These are phyloP conservation scores for Drosophila anceps DNA, from an alignment of 2,888 invertebrate species.

Conservation along the genomic window DNA sequence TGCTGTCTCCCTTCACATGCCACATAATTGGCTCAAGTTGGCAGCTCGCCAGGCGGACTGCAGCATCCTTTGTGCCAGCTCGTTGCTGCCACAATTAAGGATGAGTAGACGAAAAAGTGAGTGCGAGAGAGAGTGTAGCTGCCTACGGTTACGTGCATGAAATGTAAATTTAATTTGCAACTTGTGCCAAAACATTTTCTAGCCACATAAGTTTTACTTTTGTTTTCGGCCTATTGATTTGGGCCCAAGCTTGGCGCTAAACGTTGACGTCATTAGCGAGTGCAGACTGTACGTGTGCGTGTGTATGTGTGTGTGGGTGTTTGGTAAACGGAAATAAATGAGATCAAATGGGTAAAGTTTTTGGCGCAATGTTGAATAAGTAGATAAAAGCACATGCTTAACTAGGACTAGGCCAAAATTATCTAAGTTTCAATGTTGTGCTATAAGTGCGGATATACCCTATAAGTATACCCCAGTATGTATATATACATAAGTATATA, in stretches of 20 bases:
- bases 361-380: slow-evolving; percentile 7
- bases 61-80: slow-evolving; percentile 40
- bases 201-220: slow-evolving; percentile 43
- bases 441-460: not conserved
- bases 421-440: not conserved
- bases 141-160: slow-evolving; percentile 68
- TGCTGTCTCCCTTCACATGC: slow-evolving; percentile 18
- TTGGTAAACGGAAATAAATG: slow-evolving; percentile 43
- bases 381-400: slow-evolving; percentile 19
- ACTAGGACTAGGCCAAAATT: not conserved
- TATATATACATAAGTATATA: not conserved
- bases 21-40: slow-evolving; percentile 63
- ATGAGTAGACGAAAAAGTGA: not conserved
- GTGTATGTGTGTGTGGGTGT: slow-evolving; percentile 9
- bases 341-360: slow-evolving; percentile 47
- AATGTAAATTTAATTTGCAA: slow-evolving; percentile 79
- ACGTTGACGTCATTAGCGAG: slow-evolving; percentile 72
- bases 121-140: not conserved
- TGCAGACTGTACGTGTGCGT: slow-evolving; percentile 4
- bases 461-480: not conserved
- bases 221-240: slow-evolving; percentile 45
- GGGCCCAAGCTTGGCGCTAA: slow-evolving; percentile 37
- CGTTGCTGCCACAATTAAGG: slow-evolving; percentile 46
- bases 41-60: slow-evolving; percentile 58
- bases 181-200: slow-evolving; percentile 65